These are phyloP conservation scores for Rhynchomys soricoides DNA, from an alignment of 2,113 vertebrate species.

Conservation along the genomic window DNA sequence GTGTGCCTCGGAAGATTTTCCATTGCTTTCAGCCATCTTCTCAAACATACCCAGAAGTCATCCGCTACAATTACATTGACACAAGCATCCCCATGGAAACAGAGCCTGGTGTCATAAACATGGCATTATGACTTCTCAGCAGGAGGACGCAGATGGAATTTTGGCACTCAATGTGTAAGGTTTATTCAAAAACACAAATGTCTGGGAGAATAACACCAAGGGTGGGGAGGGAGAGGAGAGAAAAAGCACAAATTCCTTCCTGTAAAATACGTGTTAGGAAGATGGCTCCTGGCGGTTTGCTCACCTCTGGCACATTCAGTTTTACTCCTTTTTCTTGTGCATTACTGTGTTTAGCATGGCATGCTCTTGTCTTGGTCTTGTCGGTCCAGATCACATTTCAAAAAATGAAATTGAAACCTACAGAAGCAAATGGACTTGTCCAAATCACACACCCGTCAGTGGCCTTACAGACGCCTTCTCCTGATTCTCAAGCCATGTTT, in stretches of 20 bases:
- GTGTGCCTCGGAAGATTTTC: slow-evolving; percentile 19
- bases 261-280: not conserved
- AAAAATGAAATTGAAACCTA: not conserved
- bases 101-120: slow-evolving; percentile 67
- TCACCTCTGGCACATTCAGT: not conserved
- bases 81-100: slow-evolving; percentile 77
- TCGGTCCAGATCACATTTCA: not conserved
- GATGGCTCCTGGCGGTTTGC: not conserved
- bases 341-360: not conserved
- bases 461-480: not conserved
- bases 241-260: not conserved
- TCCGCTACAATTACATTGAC: slow-evolving; percentile 61
- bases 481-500: not conserved
- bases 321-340: not conserved
- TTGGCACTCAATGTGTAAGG: slow-evolving; percentile 61
- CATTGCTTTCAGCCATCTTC: slow-evolving; percentile 63
- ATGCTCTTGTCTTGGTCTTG: not conserved
- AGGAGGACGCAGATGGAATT: slow-evolving; percentile 71
- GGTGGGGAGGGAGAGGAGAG: not conserved
- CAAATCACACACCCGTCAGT: no score
- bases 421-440: not conserved
- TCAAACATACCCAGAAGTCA: slow-evolving; percentile 65
- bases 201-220: slow-evolving; percentile 51
- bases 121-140: slow-evolving; percentile 75
- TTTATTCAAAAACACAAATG: slow-evolving; percentile 71